Percentiles rank a stretch among this genome's conserved stretches.
These are phyloP conservation scores for Mastomys coucha DNA, from an alignment of 2,113 vertebrate species.

Conservation along the genomic window DNA sequence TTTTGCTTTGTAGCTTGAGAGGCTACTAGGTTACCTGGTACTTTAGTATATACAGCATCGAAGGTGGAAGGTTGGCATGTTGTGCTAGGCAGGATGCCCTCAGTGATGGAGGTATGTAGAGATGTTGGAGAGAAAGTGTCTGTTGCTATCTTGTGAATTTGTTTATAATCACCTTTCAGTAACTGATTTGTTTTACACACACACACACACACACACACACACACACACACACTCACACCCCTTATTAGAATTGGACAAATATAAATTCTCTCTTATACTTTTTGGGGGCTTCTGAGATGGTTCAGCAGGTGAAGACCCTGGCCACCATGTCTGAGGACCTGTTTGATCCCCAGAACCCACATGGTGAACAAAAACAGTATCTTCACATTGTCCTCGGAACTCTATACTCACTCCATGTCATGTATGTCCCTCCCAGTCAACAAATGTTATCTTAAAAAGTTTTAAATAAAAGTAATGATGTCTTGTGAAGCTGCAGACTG, in stretches of 20 bases:
- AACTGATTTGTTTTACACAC: not conserved
- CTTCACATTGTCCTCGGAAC: not conserved
- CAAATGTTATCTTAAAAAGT: not conserved
- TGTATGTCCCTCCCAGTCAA: not conserved
- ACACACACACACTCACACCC: not conserved
- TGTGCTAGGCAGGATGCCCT: not conserved
- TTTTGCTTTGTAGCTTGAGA: not conserved
- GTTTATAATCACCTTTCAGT: conserved; percentile 54
- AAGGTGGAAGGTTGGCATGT: not conserved
- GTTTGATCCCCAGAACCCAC: not conserved
- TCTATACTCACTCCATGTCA: not conserved
- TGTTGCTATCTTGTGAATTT: conserved; percentile 31
- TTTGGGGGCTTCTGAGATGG: not conserved
- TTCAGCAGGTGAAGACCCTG: not conserved
- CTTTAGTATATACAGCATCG: not conserved
- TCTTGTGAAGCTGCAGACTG: conserved; percentile 36
- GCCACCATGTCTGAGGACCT: not conserved
- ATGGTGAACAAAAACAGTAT: not conserved
- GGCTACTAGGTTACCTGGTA: not conserved
- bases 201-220: not conserved
- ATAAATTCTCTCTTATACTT: conserved; percentile 52
- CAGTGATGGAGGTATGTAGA: conserved; percentile 11
- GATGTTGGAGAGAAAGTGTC: not conserved
- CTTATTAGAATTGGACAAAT: conserved; percentile 40
- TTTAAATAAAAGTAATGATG: not conserved